A percentile compares a stretch with the other conserved stretches of the same genome.
These are phyloP conservation scores for Sinodicranocentrus sp. DNA, from an alignment of 2,888 invertebrate genomes.

Conservation along the genomic window DNA sequence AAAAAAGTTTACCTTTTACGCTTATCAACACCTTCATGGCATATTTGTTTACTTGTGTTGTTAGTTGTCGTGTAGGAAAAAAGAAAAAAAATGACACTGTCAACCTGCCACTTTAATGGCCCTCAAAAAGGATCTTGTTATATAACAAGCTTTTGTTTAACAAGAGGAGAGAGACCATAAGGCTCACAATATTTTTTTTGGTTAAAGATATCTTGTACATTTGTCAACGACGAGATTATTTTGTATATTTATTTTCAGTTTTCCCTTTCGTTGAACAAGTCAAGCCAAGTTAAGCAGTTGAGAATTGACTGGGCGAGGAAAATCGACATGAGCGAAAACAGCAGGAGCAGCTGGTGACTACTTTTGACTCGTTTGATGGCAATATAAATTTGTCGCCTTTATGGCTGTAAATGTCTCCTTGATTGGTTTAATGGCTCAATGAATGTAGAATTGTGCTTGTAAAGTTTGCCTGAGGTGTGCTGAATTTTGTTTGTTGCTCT, in stretches of 20 bases:
- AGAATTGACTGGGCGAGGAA: slow-evolving; percentile 8
- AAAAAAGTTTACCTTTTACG: slow-evolving; percentile 29
- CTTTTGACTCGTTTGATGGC: slow-evolving; percentile 59
- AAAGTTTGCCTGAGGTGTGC: slow-evolving; percentile 44
- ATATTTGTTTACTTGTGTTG: slow-evolving; percentile 34
- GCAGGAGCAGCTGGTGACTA: slow-evolving; percentile 35
- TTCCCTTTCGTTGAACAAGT: neutral
- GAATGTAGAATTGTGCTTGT: slow-evolving; percentile 52
- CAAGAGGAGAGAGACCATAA: neutral
- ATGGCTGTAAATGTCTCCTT: slow-evolving; percentile 65
- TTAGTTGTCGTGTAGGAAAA: neutral
- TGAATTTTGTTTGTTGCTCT: slow-evolving; percentile 18
- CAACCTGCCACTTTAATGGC: slow-evolving; percentile 12
- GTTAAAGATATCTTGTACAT: slow-evolving; percentile 19
- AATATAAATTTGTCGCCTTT: slow-evolving; percentile 67
- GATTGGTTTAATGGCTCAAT: slow-evolving; percentile 65
- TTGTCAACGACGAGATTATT: slow-evolving; percentile 23
- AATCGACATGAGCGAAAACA: slow-evolving; percentile 32
- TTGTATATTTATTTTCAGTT: slow-evolving; percentile 14
- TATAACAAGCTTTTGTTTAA: neutral
- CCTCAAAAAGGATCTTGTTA: neutral
- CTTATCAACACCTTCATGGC: slow-evolving; percentile 59
- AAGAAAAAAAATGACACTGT: slow-evolving; percentile 40
- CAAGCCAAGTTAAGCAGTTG: neutral
- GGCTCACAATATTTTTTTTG: slow-evolving; percentile 1